phyloP scores from a whole-genome alignment of 2,113 vertebrate species.

The Albula glossodonta region DNA sequence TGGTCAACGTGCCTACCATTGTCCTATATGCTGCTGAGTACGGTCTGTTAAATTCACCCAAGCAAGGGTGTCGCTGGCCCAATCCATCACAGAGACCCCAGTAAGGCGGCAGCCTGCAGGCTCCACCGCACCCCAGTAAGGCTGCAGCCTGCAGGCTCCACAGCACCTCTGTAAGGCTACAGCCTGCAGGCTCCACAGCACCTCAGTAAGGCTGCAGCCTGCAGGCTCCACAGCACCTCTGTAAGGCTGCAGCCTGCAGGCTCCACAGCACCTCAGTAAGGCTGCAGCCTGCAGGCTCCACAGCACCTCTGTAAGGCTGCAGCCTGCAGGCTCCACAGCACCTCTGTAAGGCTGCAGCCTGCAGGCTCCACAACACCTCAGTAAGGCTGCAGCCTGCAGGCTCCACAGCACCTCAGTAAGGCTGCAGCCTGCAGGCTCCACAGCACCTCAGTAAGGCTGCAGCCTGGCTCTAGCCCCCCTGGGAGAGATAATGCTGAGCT shows the following conservation, averaged over 20 bases:
- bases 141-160: conserved; percentile 23
- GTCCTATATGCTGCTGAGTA: not conserved
- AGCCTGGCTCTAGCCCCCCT: conserved; percentile 13
- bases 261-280: no score
- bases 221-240: no score
- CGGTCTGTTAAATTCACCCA: not conserved
- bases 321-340: not conserved
- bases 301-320: conserved; percentile 15
- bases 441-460: conserved; percentile 16
- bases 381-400: no score
- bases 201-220: conserved; percentile 12
- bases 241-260: no score
- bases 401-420: no score
- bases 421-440: not conserved
- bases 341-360: no score
- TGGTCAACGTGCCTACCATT: not conserved
- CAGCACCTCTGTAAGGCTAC: no score
- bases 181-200: not conserved
- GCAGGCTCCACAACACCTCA: no score
- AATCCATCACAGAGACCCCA: not conserved
- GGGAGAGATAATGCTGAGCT: conserved; percentile 16
- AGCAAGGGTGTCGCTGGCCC: not conserved
- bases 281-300: not conserved
- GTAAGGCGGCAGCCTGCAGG: not conserved
- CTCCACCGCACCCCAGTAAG: not conserved